These are phyloP conservation scores for Smittia sp. DNA, from an alignment of 2,888 invertebrate genomes.

Conservation along the genomic window DNA sequence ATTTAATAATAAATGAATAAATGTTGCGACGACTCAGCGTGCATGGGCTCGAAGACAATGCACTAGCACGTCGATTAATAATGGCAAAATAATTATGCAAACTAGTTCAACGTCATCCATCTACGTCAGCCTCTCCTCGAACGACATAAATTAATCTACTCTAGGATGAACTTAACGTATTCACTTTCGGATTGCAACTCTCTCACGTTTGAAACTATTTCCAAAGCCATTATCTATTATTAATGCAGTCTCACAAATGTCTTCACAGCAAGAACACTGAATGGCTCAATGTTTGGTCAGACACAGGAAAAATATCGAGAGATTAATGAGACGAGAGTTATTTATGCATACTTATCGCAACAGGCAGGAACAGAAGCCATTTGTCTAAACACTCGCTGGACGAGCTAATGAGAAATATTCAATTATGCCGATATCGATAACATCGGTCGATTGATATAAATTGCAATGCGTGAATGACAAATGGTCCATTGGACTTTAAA, in stretches of 20 bases:
- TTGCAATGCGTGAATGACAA: too few species aligned
- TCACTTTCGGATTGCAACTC: too few species aligned
- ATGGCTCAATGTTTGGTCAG: background rate
- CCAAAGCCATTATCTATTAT: too few species aligned
- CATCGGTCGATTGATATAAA: too few species aligned
- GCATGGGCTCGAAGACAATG: too few species aligned
- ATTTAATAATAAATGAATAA: too few species aligned
- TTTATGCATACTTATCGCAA: background rate
- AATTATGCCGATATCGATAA: too few species aligned
- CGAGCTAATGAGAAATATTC: background rate
- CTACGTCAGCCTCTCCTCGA: conserved; percentile 5
- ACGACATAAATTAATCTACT: background rate
- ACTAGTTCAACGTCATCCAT: conserved; percentile 20
- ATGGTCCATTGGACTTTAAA: too few species aligned
- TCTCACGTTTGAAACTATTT: too few species aligned
- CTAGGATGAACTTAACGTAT: background rate
- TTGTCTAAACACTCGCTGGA: too few species aligned
- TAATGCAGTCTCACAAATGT: background rate
- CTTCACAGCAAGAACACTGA: background rate
- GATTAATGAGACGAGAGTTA: too few species aligned
- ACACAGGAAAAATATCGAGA: background rate
- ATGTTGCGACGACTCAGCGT: too few species aligned
- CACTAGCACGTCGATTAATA: background rate
- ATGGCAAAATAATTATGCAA: conserved; percentile 29
- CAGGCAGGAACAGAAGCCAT: background rate